A percentile compares a stretch with the other conserved stretches of the same genome.
These are phyloP conservation scores for Scomber japonicus DNA, from an alignment of 2,113 vertebrate genomes.

Conservation along the genomic window DNA sequence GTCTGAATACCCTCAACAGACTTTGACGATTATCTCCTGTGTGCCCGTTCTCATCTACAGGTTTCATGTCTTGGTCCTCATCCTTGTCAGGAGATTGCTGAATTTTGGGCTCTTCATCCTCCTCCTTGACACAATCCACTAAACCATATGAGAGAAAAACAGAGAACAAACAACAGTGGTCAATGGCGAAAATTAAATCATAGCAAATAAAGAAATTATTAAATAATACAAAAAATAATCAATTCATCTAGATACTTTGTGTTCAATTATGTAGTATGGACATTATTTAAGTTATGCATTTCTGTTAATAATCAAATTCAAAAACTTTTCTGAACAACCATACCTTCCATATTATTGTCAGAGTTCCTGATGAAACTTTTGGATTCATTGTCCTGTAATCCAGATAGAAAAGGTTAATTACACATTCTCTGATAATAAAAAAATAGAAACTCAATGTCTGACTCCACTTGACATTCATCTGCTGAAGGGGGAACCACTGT, in stretches of 20 bases:
- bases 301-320: background rate
- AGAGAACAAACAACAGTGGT: background rate
- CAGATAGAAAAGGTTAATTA: background rate
- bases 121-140: slow-evolving; percentile 69
- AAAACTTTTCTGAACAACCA: background rate
- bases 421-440: too few species aligned
- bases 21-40: slow-evolving; percentile 76
- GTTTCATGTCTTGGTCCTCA: slow-evolving; percentile 68
- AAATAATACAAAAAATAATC: background rate
- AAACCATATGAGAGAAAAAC: slow-evolving; percentile 26
- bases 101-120: slow-evolving; percentile 50
- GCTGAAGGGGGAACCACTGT: too few species aligned
- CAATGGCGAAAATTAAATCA: background rate
- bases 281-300: background rate
- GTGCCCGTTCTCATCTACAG: slow-evolving; percentile 80
- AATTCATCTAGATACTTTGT: too few species aligned
- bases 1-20: slow-evolving; percentile 76
- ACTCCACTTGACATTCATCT: too few species aligned
- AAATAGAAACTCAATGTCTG: too few species aligned
- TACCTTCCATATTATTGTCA: slow-evolving; percentile 83
- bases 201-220: too few species aligned
- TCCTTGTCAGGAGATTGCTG: slow-evolving; percentile 51
- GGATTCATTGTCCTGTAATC: slow-evolving; percentile 83
- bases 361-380: slow-evolving; percentile 79
- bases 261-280: background rate